Evolutionary conservation across 2,797 vertebrate genomes (phyloP), one percentile per base, ranked within the genome.

Genomic region (Synanceia verrucosa): DNA sequence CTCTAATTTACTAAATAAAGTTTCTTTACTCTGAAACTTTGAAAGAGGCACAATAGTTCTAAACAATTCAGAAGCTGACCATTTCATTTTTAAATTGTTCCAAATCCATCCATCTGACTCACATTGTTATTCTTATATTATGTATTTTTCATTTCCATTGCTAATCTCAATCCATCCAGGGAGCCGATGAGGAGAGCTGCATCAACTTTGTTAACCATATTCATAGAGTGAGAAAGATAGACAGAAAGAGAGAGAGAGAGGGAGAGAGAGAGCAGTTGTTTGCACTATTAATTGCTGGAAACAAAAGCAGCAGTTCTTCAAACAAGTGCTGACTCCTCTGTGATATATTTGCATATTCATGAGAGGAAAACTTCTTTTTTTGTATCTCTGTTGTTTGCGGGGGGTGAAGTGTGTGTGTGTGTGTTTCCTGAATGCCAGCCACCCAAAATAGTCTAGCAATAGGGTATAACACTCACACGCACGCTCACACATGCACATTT

Each of bases 241-340:
- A 18, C 13, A 39, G 1, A 37, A 14, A 41, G 3, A 41, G 16
- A 41, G 37, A 39, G 37, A 37, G 36, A 39, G 19, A 58, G 18
- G 50, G 60, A 29, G 1, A 62, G 37, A 47, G 28, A 37, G 63
- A 14, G 26, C 65, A 81, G 86, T 90, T 93, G 90, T 94, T 94
- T 94, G 91, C 86, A 82, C 90, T 92, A 90, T 93, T 94, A 94
- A 94, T 94, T 93, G 91, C 88, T 77, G 68, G 79, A 93, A 91
- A 93, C 89, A 93, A 94, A 92, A 92, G 86, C 86, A 78, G 84
- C 82, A 78, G 83, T 91, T 93, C 92, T 92, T 91, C 90, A 94
- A 94, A 93, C 89, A 93, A 89, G 81, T 70, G 12, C 65, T 71
- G 77, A 89, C 85, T 90, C 85, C 83, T 86, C 73, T 77, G 85